Evolutionary conservation across 2,888 invertebrate species (phyloP).

Genomic region (Rhyacophila evoluta): DNA sequence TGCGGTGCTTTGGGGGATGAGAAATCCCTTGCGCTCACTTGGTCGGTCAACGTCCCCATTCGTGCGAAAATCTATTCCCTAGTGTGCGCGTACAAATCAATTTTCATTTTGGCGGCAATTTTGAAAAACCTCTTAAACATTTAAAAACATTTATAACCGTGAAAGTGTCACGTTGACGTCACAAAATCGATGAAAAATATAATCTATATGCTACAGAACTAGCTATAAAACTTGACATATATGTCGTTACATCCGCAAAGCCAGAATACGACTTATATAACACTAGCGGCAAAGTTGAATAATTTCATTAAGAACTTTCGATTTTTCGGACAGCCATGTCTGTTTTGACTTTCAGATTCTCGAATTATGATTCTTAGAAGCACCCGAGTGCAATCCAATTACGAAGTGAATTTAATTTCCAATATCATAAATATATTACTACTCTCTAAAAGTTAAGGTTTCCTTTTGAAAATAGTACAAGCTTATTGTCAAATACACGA

Average conservation of each 20-base stretch:
- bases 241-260: background rate
- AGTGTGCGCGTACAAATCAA: slow-evolving; percentile 6
- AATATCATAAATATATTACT: background rate
- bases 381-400: background rate
- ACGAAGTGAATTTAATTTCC: background rate
- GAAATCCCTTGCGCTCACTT: slow-evolving; percentile 2
- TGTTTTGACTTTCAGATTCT: background rate
- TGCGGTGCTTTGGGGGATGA: background rate
- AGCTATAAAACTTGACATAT: background rate
- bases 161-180: background rate
- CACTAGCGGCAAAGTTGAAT: slow-evolving; percentile 2
- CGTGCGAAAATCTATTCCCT: background rate
- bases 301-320: slow-evolving; percentile 1
- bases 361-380: background rate
- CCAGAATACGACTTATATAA: background rate
- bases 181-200: background rate
- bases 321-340: background rate
- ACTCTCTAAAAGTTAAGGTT: background rate
- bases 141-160: background rate
- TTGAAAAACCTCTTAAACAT: background rate
- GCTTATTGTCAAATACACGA: background rate
- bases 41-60: slow-evolving; percentile 12
- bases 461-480: too few relatives aligned
- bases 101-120: slow-evolving; percentile 6
- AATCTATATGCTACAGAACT: background rate